A percentile compares a stretch with the other conserved stretches of the same genome.
These are phyloP conservation scores for Archocentrus centrarchus DNA, from an alignment of 2,113 vertebrate species.

Conservation along the genomic window DNA sequence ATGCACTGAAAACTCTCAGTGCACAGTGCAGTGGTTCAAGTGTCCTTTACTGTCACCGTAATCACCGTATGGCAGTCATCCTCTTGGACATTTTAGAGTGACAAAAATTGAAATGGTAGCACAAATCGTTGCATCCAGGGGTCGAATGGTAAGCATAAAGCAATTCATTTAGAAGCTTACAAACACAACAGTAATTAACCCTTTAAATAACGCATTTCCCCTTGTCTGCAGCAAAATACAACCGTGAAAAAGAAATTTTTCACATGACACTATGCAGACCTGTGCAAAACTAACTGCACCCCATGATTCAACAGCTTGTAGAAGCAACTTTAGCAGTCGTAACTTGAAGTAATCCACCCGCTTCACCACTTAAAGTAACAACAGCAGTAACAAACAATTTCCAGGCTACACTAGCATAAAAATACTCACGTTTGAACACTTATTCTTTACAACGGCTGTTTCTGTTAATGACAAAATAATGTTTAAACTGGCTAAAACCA, in stretches of 20 bases:
- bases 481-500: neutral
- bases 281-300: neutral
- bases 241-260: neutral
- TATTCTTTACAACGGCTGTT: neutral
- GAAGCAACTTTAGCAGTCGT: neutral
- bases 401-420: neutral
- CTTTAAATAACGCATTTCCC: neutral
- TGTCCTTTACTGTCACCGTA: slow-evolving; percentile 51
- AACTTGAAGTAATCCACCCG: neutral
- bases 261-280: neutral
- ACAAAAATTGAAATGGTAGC: slow-evolving; percentile 60
- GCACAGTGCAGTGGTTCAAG: slow-evolving; percentile 15
- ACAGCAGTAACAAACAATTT: neutral
- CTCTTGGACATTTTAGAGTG: slow-evolving; percentile 29
- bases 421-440: neutral
- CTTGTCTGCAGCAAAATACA: neutral
- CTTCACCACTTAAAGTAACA: neutral
- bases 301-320: neutral
- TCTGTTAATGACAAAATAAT: neutral
- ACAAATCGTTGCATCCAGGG: slow-evolving; percentile 45
- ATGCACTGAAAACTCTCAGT: neutral
- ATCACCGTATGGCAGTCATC: slow-evolving; percentile 31
- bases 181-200: neutral
- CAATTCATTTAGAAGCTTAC: neutral
- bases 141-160: slow-evolving; percentile 5